Base-by-base conservation (phyloP, 2,888 invertebrate genomes). In the Eristalis tenax region DNA sequence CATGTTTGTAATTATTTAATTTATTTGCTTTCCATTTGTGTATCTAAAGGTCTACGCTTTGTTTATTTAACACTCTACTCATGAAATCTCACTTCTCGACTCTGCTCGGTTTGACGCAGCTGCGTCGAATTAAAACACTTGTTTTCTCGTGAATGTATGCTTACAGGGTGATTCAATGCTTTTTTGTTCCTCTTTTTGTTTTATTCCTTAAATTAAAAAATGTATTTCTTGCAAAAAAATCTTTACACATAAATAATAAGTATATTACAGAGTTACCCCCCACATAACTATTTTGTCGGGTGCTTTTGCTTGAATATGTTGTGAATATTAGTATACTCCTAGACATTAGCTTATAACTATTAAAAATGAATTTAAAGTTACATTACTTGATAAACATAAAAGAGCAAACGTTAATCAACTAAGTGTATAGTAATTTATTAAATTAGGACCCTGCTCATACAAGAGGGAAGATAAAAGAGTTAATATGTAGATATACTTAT, bases 191-290 rank as follows among this genome's bases (percentile, higher is more conserved):
- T 32, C 1, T 32, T 32, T 10, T 10, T 8, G 63, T 23, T 68
- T 66, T 11, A 38, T 71, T 70, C 10, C 68, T 77, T 71, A 64
- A 64, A 35, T 4, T 68, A 64, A 79, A 32, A 65, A 63, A 40
- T 43, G 38, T 65, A 18, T 69, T 63, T 57, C 56, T 63, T 57
- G 66, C 63, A 78, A 76, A 79, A 85, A 80, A 57, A 74, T 73
- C 69, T 87, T 83, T 87, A 87, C 79, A 87, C 80, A 87, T 87
- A 87, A 87, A 87, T 87, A 87, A 80, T 87, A 87, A 80, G 66
- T 87, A 87, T 87, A 83, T 87, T 87, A 87, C 87, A 87, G 63
- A 75, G 75, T 57, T 50, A 79, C 78, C 87, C 26, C 26, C 26
- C 83, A 76, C 70, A 74, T 18, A 63, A 69, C 38, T 63, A 69